phyloP scores from a whole-genome alignment of 2,113 vertebrate genomes.

The Bucco capensis region DNA sequence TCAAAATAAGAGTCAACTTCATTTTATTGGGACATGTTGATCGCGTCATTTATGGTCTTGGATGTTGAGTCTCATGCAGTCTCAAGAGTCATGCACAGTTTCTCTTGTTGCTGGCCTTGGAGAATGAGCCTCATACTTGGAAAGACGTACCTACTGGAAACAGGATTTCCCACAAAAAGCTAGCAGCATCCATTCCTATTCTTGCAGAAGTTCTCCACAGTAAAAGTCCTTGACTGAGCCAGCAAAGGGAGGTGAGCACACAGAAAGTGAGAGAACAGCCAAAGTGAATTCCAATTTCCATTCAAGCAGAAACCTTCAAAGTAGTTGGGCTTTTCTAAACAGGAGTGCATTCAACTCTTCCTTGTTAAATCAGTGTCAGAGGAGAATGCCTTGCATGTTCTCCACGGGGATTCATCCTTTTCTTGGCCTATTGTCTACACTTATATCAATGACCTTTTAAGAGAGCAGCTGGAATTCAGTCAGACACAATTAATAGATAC shows the following conservation, averaged over 20 bases:
- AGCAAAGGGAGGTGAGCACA: not conserved
- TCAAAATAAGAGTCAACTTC: not conserved
- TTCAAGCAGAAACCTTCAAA: conserved; percentile 39
- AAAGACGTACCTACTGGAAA: not conserved
- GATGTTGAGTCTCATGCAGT: not conserved
- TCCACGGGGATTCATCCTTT: not conserved
- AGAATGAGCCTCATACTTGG: not conserved
- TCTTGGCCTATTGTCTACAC: conserved; percentile 10
- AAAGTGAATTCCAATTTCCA: conserved; percentile 34
- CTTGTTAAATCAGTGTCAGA: conserved; percentile 17
- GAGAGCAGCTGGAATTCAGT: conserved; percentile 46
- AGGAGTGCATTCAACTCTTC: not conserved
- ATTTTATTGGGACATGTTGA: not conserved
- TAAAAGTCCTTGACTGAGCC: not conserved
- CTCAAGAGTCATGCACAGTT: not conserved
- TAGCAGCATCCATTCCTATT: not conserved
- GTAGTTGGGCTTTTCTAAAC: conserved; percentile 20
- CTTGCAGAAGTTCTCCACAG: not conserved
- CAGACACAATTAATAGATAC: conserved; percentile 52
- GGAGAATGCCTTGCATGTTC: conserved; percentile 19
- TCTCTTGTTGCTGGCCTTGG: not conserved
- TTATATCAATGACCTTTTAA: not conserved
- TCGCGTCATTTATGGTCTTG: not conserved
- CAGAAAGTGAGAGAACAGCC: not conserved
- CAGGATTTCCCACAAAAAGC: not conserved